Percentiles rank a stretch among this genome's conserved stretches.
Evolutionary conservation across 1,140 invertebrate genomes (phyloP).

Genomic region (Lasioglossum albipes): DNA sequence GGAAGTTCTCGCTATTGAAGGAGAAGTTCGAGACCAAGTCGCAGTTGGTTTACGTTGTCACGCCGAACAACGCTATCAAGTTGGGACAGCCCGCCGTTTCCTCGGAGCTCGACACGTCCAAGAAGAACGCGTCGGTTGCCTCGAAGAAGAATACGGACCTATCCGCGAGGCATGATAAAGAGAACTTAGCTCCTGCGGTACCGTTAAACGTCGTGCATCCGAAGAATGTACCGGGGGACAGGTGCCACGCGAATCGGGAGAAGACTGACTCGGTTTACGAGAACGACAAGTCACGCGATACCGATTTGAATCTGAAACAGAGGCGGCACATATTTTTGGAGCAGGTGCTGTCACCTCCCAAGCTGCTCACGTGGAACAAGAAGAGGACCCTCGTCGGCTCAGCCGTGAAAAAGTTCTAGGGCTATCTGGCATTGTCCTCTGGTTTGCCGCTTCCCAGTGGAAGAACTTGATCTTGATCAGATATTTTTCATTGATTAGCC

Average conservation of each 20-base stretch:
- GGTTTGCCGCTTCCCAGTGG: no score
- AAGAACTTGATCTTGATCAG: no score
- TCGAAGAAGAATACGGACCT: constrained; percentile 68
- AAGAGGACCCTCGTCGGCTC: constrained; percentile 49
- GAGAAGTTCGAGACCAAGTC: constrained; percentile 83
- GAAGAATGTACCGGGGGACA: no score
- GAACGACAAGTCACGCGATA: constrained; percentile 42
- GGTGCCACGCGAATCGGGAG: constrained; percentile 17
- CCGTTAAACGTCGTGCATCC: neutral
- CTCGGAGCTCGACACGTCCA: constrained; percentile 68
- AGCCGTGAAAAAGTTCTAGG: constrained; percentile 45
- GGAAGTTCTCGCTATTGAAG: constrained; percentile 83
- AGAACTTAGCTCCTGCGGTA: constrained; percentile 60
- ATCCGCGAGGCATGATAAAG: constrained; percentile 68
- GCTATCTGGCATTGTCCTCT: no score
- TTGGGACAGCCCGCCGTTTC: constrained; percentile 47
- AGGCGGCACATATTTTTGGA: constrained; percentile 82
- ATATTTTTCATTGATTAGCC: no score
- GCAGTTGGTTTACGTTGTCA: constrained; percentile 77
- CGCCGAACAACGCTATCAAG: constrained; percentile 40
- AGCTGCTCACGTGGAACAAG: constrained; percentile 79
- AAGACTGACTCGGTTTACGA: constrained; percentile 58
- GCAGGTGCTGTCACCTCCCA: constrained; percentile 82
- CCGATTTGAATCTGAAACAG: constrained; percentile 79
- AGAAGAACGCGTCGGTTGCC: constrained; percentile 72